These are phyloP conservation scores for Phenganax stokvisi DNA, from an alignment of 92 coral and sea anemone species.

Conservation along the genomic window DNA sequence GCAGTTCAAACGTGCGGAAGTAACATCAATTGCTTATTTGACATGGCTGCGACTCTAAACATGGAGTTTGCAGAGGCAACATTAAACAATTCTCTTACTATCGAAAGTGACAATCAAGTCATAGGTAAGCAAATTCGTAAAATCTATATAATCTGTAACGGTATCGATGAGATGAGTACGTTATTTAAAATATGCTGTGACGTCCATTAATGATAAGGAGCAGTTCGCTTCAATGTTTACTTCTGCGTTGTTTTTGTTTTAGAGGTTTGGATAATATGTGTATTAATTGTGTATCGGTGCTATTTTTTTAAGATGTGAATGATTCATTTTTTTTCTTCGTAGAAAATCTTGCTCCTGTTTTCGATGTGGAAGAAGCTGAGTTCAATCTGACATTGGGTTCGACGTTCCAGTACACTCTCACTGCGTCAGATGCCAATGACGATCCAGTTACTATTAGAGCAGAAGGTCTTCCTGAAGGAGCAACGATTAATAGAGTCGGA, in stretches of 20 bases:
- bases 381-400: conserved; percentile 19
- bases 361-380: conserved; percentile 12
- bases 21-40: conserved; percentile 58
- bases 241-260: no score
- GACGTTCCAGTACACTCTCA: conserved; percentile 3
- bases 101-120: conserved; percentile 37
- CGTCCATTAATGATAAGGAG: no score
- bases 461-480: conserved; percentile 33
- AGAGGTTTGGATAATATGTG: no score
- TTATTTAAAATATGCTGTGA: no score
- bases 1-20: conserved; percentile 57
- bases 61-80: conserved; percentile 51
- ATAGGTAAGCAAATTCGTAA: conserved; percentile 37
- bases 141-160: no score
- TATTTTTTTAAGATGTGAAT: no score
- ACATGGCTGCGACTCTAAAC: conserved; percentile 64
- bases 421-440: conserved; percentile 28
- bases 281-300: no score
- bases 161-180: no score
- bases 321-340: background rate
- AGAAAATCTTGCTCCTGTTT: conserved; percentile 24
- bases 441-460: conserved; percentile 2
- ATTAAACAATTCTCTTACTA: conserved; percentile 41
- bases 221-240: no score
- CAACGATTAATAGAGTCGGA: background rate